Conservation (phyloP, 2,113 vertebrate genomes). For the Romanogobio albipinnatus region DNA sequence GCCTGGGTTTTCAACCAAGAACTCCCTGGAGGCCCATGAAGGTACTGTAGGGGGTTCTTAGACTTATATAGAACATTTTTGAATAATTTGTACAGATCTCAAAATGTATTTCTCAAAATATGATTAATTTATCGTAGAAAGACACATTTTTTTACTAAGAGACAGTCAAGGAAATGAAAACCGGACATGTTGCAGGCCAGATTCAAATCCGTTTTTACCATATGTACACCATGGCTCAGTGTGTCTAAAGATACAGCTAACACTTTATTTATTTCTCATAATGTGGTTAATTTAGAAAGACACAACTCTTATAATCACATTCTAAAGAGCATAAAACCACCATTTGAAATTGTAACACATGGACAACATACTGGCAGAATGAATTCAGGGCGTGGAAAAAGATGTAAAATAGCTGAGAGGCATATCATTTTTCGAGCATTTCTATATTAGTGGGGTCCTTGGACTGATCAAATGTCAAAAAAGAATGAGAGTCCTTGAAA, state of each 20-base stretch:
- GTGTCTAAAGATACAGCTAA: neutral
- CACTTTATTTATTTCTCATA: too few relatives aligned
- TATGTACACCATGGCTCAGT: conserved; percentile 50
- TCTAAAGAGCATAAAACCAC: too few relatives aligned
- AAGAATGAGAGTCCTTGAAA: neutral
- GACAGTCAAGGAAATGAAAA: neutral
- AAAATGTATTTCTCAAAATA: neutral
- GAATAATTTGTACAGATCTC: neutral
- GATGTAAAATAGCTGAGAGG: neutral
- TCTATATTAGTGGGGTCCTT: neutral
- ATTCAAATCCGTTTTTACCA: neutral
- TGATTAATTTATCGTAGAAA: neutral
- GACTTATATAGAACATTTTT: neutral
- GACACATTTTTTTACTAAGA: neutral
- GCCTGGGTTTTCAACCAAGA: conserved; percentile 10
- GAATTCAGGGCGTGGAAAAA: neutral
- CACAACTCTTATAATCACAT: neutral
- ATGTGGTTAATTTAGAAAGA: too few relatives aligned
- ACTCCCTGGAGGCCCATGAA: neutral
- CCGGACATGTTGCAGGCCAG: neutral
- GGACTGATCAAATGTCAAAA: neutral
- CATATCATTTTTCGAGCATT: neutral
- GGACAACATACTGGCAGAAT: neutral
- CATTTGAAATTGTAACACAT: too few relatives aligned
- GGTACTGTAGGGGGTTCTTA: neutral